Conservation (phyloP, 2,888 invertebrate species). For the Saturnia pavonia region DNA sequence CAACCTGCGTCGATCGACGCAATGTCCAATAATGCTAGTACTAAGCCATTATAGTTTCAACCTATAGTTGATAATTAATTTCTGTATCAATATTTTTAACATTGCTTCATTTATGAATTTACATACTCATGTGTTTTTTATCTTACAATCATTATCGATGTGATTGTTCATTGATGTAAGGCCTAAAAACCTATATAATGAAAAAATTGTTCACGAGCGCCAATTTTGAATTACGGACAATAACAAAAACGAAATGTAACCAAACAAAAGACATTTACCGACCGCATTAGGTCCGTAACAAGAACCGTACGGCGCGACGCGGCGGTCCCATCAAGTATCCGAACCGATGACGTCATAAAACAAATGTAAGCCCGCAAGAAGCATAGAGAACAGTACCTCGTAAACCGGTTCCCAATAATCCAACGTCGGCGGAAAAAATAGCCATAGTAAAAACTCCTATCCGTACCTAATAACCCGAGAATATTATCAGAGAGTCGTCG, state of each 20-base stretch:
- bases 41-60: background rate
- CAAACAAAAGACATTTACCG: constrained; percentile 6
- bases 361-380: constrained; percentile 61
- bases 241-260: background rate
- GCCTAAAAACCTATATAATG: too few species aligned
- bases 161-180: background rate
- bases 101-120: too few species aligned
- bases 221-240: background rate
- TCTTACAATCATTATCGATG: too few species aligned
- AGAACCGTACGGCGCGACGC: constrained; percentile 14
- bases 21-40: background rate
- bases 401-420: constrained; percentile 77
- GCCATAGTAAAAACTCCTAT: constrained; percentile 82
- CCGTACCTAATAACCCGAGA: constrained; percentile 82
- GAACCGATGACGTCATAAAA: constrained; percentile 65
- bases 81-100: too few species aligned
- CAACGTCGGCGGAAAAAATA: constrained; percentile 79
- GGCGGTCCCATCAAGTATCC: constrained; percentile 41
- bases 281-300: constrained; percentile 17
- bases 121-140: too few species aligned
- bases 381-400: constrained; percentile 61
- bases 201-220: background rate
- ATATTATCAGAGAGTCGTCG: constrained; percentile 82
- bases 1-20: background rate
- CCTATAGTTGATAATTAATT: too few species aligned